Percentiles rank a stretch among this genome's conserved stretches.
Conservation (phyloP, 2,113 vertebrate species). For the Microtus ochrogaster region DNA sequence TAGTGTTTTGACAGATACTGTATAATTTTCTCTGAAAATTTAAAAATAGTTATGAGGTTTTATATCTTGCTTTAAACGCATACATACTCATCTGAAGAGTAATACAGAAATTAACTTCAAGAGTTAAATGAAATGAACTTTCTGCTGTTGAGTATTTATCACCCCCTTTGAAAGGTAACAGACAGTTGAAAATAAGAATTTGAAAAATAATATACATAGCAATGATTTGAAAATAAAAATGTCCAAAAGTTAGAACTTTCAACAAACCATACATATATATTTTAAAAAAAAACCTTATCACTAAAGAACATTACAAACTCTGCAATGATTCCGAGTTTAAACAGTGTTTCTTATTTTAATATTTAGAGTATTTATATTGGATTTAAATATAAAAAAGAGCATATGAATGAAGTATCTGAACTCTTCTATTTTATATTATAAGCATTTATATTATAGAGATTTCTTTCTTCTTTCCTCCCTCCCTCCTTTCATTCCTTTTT, state of each 20-base stretch:
- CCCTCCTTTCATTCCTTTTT: neutral
- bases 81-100: neutral
- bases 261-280: neutral
- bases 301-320: neutral
- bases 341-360: neutral
- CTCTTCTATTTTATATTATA: neutral
- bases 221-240: neutral
- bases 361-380: neutral
- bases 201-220: neutral
- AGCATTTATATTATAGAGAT: too few relatives aligned
- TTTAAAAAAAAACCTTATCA: neutral
- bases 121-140: neutral
- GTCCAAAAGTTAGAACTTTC: neutral
- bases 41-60: neutral
- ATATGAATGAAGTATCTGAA: neutral
- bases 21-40: neutral
- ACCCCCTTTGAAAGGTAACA: neutral
- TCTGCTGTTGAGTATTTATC: neutral
- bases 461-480: too few relatives aligned
- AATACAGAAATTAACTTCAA: conserved; percentile 1
- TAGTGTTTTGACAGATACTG: neutral
- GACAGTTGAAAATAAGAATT: neutral
- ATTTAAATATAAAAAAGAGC: neutral
- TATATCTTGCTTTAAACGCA: neutral
- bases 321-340: neutral